Evolutionary conservation across 2,888 invertebrate genomes (phyloP).

Genomic region (Dryocosmus kuriphilus): DNA sequence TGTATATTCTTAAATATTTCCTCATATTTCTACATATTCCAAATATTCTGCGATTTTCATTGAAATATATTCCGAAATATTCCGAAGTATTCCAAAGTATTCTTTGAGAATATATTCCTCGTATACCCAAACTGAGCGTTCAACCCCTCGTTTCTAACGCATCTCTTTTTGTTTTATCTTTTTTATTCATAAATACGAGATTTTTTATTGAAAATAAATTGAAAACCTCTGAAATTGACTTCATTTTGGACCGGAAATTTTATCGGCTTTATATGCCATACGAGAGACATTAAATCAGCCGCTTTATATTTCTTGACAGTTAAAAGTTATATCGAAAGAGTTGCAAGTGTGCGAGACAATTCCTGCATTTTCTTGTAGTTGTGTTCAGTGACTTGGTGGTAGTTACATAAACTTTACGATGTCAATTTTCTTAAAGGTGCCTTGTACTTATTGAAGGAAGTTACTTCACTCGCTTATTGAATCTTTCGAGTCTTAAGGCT

Average conservation of each 20-base stretch:
- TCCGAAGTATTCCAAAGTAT: too few relatives aligned
- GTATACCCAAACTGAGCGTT: too few relatives aligned
- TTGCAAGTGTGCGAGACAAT: background rate
- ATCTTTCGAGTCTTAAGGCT: background rate
- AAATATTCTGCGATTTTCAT: too few relatives aligned
- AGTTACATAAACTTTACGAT: conserved; percentile 34
- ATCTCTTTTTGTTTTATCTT: background rate
- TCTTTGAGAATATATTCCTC: too few relatives aligned
- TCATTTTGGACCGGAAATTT: background rate
- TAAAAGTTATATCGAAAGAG: conserved; percentile 1
- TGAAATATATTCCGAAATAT: too few relatives aligned
- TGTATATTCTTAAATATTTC: too few relatives aligned
- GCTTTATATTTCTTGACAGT: conserved; percentile 11
- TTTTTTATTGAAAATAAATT: background rate
- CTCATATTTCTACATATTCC: too few relatives aligned
- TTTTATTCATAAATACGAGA: background rate
- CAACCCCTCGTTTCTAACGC: too few relatives aligned
- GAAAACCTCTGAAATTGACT: background rate
- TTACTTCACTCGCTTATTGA: conserved; percentile 9
- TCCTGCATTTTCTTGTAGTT: background rate
- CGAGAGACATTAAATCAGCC: background rate
- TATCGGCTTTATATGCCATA: background rate
- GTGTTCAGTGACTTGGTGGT: background rate
- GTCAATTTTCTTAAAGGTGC: conserved; percentile 28
- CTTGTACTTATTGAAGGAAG: conserved; percentile 15